Evolutionary conservation across 2,888 invertebrate genomes (phyloP).

Genomic region (Podotricha telesiphe): DNA sequence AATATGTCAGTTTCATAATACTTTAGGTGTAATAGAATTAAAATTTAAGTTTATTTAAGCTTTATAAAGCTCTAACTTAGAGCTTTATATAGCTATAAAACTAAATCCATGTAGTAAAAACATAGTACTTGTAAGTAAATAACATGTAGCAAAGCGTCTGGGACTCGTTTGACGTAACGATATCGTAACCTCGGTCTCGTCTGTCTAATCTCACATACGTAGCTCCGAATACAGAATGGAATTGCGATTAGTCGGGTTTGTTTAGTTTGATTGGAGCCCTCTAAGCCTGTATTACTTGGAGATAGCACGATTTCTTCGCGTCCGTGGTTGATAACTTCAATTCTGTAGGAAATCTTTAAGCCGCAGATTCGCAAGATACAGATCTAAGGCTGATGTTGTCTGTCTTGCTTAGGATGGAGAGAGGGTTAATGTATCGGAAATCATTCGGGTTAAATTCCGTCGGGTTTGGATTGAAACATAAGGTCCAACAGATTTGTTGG

Average conservation of each 20-base stretch:
- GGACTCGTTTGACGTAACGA: constrained; percentile 75
- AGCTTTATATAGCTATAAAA: constrained; percentile 30
- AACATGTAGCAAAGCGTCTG: constrained; percentile 44
- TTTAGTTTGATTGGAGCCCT: constrained; percentile 81
- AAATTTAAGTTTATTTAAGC: constrained; percentile 28
- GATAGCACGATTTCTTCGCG: constrained; percentile 81
- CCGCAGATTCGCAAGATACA: constrained; percentile 75
- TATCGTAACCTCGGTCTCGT: constrained; percentile 74
- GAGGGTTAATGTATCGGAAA: constrained; percentile 82
- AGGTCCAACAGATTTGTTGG: constrained; percentile 79
- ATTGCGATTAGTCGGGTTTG: constrained; percentile 79
- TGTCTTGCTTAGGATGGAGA: constrained; percentile 80
- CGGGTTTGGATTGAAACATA: constrained; percentile 79
- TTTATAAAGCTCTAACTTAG: too few species aligned
- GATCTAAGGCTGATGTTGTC: constrained; percentile 82
- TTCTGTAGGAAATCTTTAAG: constrained; percentile 77
- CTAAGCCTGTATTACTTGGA: constrained; percentile 76
- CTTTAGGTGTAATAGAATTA: neutral
- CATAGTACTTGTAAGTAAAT: constrained; percentile 27
- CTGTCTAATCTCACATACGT: constrained; percentile 76
- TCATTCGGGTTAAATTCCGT: constrained; percentile 80
- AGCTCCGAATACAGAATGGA: constrained; percentile 77
- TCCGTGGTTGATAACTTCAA: constrained; percentile 78
- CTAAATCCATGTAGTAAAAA: constrained; percentile 26
- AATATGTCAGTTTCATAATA: too few species aligned